Evolutionary conservation across 2,113 vertebrate genomes (phyloP).

Genomic region (Ctenodactylus gundi): DNA sequence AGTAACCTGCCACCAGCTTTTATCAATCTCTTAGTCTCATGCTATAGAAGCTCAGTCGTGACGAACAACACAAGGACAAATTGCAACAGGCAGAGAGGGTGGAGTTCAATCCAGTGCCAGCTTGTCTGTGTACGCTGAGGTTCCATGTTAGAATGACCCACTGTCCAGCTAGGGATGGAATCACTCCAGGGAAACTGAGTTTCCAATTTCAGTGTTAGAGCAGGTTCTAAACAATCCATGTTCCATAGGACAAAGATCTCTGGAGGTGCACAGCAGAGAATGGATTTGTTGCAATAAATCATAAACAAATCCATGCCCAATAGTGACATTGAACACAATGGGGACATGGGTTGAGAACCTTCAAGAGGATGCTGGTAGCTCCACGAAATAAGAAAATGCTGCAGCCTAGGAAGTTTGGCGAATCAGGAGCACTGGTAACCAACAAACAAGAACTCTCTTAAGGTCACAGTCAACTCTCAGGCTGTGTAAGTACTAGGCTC

Average conservation of each 20-base stretch:
- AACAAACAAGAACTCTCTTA: not conserved
- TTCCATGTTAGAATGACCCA: not conserved
- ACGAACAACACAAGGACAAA: not conserved
- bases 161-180: not conserved
- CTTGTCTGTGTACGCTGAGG: not conserved
- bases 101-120: not conserved
- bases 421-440: not conserved
- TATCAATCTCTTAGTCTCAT: not conserved
- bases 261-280: not conserved
- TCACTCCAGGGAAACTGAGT: not conserved
- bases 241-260: too few species aligned
- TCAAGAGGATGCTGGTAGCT: not conserved
- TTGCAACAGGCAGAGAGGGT: not conserved
- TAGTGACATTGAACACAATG: not conserved
- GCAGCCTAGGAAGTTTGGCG: not conserved
- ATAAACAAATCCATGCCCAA: not conserved
- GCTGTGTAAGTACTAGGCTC: accelerated
- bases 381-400: not conserved
- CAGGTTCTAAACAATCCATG: not conserved
- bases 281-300: not conserved
- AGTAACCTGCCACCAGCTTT: not conserved
- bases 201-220: too few species aligned
- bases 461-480: not conserved
- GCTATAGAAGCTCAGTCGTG: not conserved
- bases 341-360: not conserved